Conservation (phyloP, 2,888 invertebrate species). For the Temnothorax rugatulus region DNA sequence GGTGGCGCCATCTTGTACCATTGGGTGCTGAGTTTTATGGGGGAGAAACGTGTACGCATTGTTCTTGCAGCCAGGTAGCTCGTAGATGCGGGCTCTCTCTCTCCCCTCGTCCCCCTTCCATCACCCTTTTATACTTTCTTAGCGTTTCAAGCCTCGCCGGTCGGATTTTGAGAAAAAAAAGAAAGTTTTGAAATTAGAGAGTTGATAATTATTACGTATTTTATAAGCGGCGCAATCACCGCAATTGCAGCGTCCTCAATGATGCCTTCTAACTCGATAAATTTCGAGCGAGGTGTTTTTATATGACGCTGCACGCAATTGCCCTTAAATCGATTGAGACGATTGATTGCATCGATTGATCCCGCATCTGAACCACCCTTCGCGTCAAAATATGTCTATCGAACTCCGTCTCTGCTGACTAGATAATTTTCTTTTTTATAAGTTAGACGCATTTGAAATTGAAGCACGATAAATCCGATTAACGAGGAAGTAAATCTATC, state of each 20-base stretch:
- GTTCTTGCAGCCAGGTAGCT: conserved; percentile 65
- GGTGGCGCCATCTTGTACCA: conserved; percentile 72
- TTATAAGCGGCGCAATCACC: not conserved
- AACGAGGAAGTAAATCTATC: not conserved
- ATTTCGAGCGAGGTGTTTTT: not conserved
- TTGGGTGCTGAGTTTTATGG: conserved; percentile 61
- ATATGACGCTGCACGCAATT: not conserved
- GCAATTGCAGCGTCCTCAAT: not conserved
- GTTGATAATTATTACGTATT: conserved; percentile 1
- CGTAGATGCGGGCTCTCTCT: conserved; percentile 41
- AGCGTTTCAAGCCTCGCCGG: not conserved
- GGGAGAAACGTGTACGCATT: conserved; percentile 63
- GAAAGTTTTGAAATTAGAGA: not conserved
- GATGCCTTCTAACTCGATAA: not conserved
- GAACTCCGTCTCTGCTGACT: not conserved
- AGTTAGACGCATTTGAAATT: not conserved
- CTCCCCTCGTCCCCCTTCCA: conserved; percentile 16
- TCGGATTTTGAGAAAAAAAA: not conserved
- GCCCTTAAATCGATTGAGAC: not conserved
- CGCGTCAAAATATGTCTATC: not conserved
- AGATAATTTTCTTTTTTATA: not conserved
- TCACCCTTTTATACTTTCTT: conserved; percentile 15
- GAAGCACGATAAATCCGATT: not conserved
- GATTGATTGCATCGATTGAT: not conserved
- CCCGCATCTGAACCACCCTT: not conserved